phyloP scores from a whole-genome alignment of 2,888 invertebrate species.

The Brachyptera risi region DNA sequence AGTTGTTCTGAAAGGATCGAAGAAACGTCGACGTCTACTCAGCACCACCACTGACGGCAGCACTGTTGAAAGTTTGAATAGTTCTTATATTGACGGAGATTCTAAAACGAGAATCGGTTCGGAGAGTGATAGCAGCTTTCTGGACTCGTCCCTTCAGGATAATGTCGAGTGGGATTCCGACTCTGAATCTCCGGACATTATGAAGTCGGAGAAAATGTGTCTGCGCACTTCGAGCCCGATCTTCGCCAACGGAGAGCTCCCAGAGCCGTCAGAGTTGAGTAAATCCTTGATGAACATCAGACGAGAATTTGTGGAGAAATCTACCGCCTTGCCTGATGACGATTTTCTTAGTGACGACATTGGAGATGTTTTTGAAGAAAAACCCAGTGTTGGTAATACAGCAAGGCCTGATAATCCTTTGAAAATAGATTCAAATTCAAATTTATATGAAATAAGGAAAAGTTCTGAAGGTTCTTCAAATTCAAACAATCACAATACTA shows the following conservation, averaged over 20 bases:
- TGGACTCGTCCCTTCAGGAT: not conserved
- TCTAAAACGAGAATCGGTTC: slow-evolving; percentile 20
- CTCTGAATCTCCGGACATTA: too few species aligned
- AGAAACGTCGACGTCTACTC: slow-evolving; percentile 52
- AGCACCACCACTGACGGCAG: slow-evolving; percentile 25
- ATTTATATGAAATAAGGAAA: slow-evolving; percentile 11
- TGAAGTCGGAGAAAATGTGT: too few species aligned
- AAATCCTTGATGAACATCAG: too few species aligned
- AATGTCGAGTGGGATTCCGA: not conserved
- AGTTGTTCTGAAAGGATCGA: slow-evolving; percentile 47
- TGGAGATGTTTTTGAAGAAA: not conserved
- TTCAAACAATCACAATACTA: not conserved
- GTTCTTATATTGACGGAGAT: slow-evolving; percentile 10
- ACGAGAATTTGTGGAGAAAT: too few species aligned
- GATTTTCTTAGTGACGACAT: not conserved
- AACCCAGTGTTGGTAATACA: not conserved
- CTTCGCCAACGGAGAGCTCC: too few species aligned
- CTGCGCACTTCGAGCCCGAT: too few species aligned
- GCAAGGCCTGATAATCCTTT: not conserved
- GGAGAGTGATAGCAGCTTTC: slow-evolving; percentile 25
- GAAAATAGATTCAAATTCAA: slow-evolving; percentile 23
- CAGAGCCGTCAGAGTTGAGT: not conserved
- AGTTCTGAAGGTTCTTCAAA: not conserved
- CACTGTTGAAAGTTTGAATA: slow-evolving; percentile 15
- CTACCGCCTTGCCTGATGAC: too few species aligned